Evolutionary conservation across 2,797 vertebrate genomes (phyloP).

Genomic region (Leucoraja ocellata): DNA sequence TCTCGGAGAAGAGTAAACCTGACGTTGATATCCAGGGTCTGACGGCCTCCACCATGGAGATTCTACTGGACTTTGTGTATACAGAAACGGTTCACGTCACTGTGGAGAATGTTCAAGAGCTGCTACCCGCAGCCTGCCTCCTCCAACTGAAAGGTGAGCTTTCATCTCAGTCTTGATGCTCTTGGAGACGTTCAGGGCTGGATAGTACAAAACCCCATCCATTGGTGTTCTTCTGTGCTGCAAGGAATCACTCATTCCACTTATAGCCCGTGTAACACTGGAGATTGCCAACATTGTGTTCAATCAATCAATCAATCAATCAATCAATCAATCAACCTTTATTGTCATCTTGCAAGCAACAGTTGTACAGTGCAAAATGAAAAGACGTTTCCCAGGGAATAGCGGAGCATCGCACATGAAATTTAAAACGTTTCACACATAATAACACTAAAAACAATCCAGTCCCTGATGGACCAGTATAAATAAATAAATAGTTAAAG

Average conservation of each 20-base stretch:
- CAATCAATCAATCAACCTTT: too few species aligned
- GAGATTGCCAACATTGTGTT: not conserved
- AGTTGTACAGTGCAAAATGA: too few species aligned
- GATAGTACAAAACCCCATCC: not conserved
- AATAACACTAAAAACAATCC: too few species aligned
- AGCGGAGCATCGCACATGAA: too few species aligned
- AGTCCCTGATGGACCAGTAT: too few species aligned
- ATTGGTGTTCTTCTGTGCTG: not conserved
- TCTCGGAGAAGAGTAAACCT: conserved; percentile 93
- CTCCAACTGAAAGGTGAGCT: conserved; percentile 90
- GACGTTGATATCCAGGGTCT: conserved; percentile 95
- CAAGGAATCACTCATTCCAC: not conserved
- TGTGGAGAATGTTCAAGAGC: conserved; percentile 92
- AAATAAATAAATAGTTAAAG: too few species aligned
- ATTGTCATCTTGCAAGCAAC: too few species aligned
- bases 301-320: too few species aligned
- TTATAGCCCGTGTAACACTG: not conserved
- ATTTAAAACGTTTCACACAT: too few species aligned
- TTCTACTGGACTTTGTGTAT: conserved; percentile 93
- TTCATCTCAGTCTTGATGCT: not conserved
- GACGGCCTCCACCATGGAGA: conserved; percentile 94
- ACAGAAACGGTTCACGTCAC: conserved; percentile 95
- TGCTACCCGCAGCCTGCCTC: conserved; percentile 88
- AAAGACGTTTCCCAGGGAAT: too few species aligned
- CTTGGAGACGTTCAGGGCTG: not conserved